Evolutionary conservation across 2,797 vertebrate genomes (phyloP).

Genomic region (Sebastiscus tertius): DNA sequence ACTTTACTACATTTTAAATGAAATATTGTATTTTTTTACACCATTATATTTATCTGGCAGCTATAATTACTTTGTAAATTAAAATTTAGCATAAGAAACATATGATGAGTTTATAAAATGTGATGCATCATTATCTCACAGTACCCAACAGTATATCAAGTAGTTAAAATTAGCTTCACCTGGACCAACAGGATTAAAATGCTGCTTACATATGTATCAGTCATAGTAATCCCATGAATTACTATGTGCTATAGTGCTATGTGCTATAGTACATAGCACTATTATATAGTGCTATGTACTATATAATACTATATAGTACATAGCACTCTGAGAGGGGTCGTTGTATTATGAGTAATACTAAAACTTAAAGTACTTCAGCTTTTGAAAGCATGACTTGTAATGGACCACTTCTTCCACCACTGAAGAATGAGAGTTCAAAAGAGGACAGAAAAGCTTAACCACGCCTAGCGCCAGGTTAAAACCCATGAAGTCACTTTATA

Average conservation of each 20-base stretch:
- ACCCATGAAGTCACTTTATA: not conserved
- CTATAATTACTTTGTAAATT: no score
- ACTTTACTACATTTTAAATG: no score
- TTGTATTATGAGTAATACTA: not conserved
- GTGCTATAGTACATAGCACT: not conserved
- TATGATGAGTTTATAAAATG: not conserved
- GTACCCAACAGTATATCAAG: not conserved
- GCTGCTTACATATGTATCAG: not conserved
- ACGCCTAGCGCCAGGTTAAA: not conserved
- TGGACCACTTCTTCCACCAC: not conserved
- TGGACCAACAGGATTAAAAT: not conserved
- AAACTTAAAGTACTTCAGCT: not conserved
- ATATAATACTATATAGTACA: not conserved
- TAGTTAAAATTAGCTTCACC: not conserved
- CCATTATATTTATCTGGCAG: no score
- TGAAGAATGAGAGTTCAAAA: not conserved
- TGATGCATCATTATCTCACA: not conserved
- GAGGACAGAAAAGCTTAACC: not conserved
- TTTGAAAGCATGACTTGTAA: not conserved
- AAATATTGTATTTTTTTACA: no score
- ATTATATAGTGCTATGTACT: no score
- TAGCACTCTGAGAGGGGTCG: not conserved
- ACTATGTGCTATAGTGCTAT: no score
- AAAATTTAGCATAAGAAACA: not conserved
- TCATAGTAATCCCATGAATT: not conserved